Base-by-base conservation (phyloP, 2,888 invertebrate species). In the Drosophila macrospina region DNA sequence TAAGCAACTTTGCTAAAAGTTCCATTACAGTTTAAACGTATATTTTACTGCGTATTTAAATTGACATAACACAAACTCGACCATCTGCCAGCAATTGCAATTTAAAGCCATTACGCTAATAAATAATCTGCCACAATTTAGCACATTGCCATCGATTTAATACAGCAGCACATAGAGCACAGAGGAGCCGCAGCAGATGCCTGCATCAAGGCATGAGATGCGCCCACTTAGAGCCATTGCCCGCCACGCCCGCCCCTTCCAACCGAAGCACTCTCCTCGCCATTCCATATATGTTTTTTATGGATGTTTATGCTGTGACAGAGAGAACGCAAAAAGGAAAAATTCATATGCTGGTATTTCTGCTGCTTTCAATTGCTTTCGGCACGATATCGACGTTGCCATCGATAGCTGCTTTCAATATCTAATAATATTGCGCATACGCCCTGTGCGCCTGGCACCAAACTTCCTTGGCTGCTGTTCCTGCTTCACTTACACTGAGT, bases 361-460 rank as follows among this genome's bases (percentile, higher is more conserved):
- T 80, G 74, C 88, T 87, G 82, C 76, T 73, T 76, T 88, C 86
- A 79, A 83, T 83, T 82, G 82, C 82, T 83, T 69, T 73, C 64
- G 80, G 69, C 71, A 68, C 42, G 50, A 56, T 45, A 55, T 52
- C 72, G 59, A 36, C 36, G 47, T 47, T 54, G 60, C 45, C 74
- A 81, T 85, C 88, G 76, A 88, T 82, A 73, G 73, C 88, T 78
- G 88, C 79, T 83, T 88, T 88, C 82, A 83, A 88, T 83, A 88
- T 88, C 79, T 82, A 79, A 84, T 84, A 86, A 77, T 79, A 86
- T 88, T 86, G 88, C 86, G 77, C 80, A 88, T 84, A 88, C 83
- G 80, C 83, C 63, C 70, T 73, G 80, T 74, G 56, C 50, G 80
- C 69, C 59, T 54, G 51, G 26, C 69, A 51, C 48, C 37, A 28